Conservation (phyloP, 2,888 invertebrate genomes). For the Zaprionus obscuricornis region DNA sequence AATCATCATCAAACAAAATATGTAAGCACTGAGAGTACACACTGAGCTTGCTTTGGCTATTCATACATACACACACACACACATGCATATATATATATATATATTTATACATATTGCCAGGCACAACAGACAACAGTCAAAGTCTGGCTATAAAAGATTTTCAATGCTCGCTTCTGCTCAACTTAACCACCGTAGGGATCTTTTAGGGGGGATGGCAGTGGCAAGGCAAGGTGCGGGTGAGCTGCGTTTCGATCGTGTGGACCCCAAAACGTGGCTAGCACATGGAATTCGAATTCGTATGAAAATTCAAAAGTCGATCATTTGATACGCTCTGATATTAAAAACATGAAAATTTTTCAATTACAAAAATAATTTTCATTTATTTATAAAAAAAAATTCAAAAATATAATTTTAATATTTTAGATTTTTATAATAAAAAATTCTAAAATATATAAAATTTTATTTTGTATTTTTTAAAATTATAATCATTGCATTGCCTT, state of each 20-base stretch:
- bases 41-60: slow-evolving; percentile 10
- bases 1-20: slow-evolving; percentile 81
- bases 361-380: too few relatives aligned
- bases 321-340: slow-evolving; percentile 60
- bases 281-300: slow-evolving; percentile 28
- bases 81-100: slow-evolving; percentile 10
- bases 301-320: slow-evolving; percentile 40
- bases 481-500: too few relatives aligned
- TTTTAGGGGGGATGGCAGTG: background rate
- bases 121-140: too few relatives aligned
- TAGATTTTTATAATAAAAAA: too few relatives aligned
- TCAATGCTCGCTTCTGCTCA: slow-evolving; percentile 41
- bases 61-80: slow-evolving; percentile 12
- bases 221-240: slow-evolving; percentile 1
- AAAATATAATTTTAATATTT: too few relatives aligned
- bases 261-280: slow-evolving; percentile 57
- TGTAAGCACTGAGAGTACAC: slow-evolving; percentile 57
- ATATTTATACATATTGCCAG: too few relatives aligned
- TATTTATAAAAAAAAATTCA: too few relatives aligned
- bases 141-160: slow-evolving; percentile 60
- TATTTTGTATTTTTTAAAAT: too few relatives aligned
- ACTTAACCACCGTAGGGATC: slow-evolving; percentile 4
- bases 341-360: too few relatives aligned
- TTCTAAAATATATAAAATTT: too few relatives aligned
- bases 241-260: slow-evolving; percentile 52